A percentile compares a stretch with the other conserved stretches of the same genome.
Evolutionary conservation across 1,140 invertebrate genomes (phyloP).

Genomic region (Plectus sambesii): DNA sequence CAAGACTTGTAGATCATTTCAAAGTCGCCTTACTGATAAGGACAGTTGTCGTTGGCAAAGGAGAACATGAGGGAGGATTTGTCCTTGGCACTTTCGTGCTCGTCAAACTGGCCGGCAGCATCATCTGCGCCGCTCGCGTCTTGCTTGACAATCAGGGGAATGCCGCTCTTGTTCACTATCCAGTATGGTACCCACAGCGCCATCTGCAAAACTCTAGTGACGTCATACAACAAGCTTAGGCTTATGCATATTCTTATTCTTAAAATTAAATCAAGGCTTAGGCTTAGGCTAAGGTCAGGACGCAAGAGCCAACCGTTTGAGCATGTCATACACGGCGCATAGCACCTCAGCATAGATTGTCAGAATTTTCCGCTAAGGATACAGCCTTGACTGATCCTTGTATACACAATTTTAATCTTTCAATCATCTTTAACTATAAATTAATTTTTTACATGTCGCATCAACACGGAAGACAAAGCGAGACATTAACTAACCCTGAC

Average conservation of each 20-base stretch:
- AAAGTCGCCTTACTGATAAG: slow-evolving; percentile 21
- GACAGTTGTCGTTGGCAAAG: slow-evolving; percentile 71
- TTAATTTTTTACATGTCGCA: too few species aligned
- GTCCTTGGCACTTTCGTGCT: slow-evolving; percentile 82
- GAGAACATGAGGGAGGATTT: slow-evolving; percentile 84
- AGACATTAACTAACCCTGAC: slow-evolving; percentile 49
- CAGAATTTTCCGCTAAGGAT: too few species aligned
- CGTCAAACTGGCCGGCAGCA: slow-evolving; percentile 80
- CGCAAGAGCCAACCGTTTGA: too few species aligned
- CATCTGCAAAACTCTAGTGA: slow-evolving; percentile 56
- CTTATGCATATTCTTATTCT: too few species aligned
- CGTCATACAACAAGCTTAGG: too few species aligned
- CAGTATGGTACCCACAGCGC: slow-evolving; percentile 75
- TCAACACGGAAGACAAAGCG: slow-evolving; percentile 13
- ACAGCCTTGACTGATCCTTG: too few species aligned
- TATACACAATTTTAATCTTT: too few species aligned
- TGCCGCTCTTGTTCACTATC: slow-evolving; percentile 86
- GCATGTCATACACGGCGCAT: too few species aligned
- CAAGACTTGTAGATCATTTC: too few species aligned
- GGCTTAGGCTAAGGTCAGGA: slow-evolving; percentile 9
- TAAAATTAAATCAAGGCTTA: slow-evolving; percentile 28
- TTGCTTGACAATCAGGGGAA: slow-evolving; percentile 84
- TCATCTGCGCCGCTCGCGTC: slow-evolving; percentile 60
- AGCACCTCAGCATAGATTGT: too few species aligned
- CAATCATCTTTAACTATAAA: too few species aligned